phyloP scores from a whole-genome alignment of 2,113 vertebrate species.

The Oceanites oceanicus region DNA sequence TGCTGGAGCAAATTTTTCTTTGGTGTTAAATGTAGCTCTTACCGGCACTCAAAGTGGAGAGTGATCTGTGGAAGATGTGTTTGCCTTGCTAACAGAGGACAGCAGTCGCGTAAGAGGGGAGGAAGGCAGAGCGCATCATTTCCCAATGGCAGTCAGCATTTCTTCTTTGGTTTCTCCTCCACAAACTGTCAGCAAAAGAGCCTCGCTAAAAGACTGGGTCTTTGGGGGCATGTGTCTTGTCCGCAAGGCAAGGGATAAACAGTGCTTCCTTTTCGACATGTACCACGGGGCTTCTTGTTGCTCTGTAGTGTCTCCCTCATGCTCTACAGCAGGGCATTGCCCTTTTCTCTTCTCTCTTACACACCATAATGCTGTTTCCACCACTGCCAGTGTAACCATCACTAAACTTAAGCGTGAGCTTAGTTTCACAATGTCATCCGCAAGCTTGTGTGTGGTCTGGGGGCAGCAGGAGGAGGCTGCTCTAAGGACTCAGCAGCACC shows the following conservation, averaged over 20 bases:
- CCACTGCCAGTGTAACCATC: neutral
- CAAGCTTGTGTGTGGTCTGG: neutral
- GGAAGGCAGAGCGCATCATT: accelerated
- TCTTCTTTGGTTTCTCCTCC: neutral
- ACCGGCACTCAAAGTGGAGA: neutral
- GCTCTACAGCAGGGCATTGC: neutral
- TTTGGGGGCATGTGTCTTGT: neutral
- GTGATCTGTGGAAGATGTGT: neutral
- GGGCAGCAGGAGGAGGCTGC: neutral
- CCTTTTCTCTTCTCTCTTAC: neutral
- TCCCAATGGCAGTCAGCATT: neutral
- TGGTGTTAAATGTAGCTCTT: neutral
- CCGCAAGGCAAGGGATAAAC: neutral
- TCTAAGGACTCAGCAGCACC: neutral
- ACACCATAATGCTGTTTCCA: neutral
- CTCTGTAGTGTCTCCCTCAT: neutral
- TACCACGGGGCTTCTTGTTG: neutral
- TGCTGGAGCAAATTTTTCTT: neutral
- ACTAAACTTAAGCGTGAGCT: neutral
- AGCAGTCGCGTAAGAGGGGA: neutral
- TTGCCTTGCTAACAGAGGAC: neutral
- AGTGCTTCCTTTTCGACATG: accelerated
- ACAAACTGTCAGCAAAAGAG: neutral
- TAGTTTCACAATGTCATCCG: neutral
- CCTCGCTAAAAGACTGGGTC: neutral